phyloP scores from a whole-genome alignment of 1,140 invertebrate genomes.

The Scaptomyza graminum region DNA sequence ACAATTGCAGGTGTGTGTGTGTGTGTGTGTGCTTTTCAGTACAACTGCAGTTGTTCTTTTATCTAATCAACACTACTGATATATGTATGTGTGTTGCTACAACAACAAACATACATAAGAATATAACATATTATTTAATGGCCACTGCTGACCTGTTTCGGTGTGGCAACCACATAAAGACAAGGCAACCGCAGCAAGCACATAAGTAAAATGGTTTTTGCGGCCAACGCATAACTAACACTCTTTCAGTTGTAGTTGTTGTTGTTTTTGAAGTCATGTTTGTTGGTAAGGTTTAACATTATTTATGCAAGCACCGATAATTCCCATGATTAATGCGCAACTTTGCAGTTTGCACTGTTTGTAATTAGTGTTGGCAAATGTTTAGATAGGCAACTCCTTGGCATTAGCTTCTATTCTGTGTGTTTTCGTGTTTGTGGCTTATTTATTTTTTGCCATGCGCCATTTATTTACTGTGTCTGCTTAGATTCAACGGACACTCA shows the following conservation, averaged over 20 bases:
- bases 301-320: conserved; percentile 59
- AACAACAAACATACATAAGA: conserved; percentile 2
- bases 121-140: conserved; percentile 38
- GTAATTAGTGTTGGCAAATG: conserved; percentile 64
- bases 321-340: conserved; percentile 60
- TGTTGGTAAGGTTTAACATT: conserved; percentile 45
- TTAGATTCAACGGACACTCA: conserved; percentile 46
- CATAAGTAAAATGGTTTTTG: conserved; percentile 53
- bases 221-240: conserved; percentile 28
- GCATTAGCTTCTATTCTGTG: neutral
- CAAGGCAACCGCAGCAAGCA: conserved; percentile 43
- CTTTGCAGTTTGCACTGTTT: conserved; percentile 42
- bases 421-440: conserved; percentile 38
- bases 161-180: conserved; percentile 41
- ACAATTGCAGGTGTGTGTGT: conserved; percentile 6
- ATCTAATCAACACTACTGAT: conserved; percentile 9
- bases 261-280: conserved; percentile 26
- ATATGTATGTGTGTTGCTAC: neutral
- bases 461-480: conserved; percentile 56
- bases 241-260: conserved; percentile 9
- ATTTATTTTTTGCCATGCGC: conserved; percentile 59
- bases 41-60: conserved; percentile 8
- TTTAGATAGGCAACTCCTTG: conserved; percentile 35
- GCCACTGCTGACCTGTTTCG: conserved; percentile 29
- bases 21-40: neutral